Base-by-base conservation (phyloP, 2,797 vertebrate genomes). In the Chrysocyon brachyurus region DNA sequence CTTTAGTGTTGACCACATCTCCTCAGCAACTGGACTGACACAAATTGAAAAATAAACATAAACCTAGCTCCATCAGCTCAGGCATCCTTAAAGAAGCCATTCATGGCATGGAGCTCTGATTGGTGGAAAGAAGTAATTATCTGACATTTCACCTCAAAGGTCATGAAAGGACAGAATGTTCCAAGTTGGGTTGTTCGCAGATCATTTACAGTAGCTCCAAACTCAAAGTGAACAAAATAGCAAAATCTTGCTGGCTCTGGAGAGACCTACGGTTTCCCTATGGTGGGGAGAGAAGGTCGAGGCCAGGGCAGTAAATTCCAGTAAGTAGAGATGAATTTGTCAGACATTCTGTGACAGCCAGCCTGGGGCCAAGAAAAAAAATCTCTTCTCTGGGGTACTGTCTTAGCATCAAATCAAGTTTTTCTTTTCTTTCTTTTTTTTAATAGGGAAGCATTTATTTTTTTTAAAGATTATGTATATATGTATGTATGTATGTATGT, bases 41-140 rank as follows among this genome's bases (percentile, higher is more conserved):
- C 56, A 90, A 85, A 72, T 84, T 79, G 46, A 61, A 70, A 81
- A 92, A 61, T 21, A 54, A 83, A 68, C 78, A 61, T 52, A 83
- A 93, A 56, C 21, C 8, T 70, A 49, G 17, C 2, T 8, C 14
- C 22, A 88, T 70, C 22, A 79, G 26, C 26, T 89, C 3, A 87
- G 24, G 8, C 12, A 78, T 86, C 85, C 66, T 93, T 89, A 86
- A 57, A 92, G 73, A 95, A 92, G 59, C 33, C 12, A 9, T 59
- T 92, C 8, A 57, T 11, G 52, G 22, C 17, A 56, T 46, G 46
- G 73, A 86, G 15, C 56, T 56, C 70, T 84, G 57, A 75, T 2
- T 26, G 59, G 85, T 64, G 15, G 63, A 91, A 26, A 81, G 49
- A 96, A 93, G 17, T 79, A 12, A 70, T 87, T 66, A 40, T 31